Base-by-base conservation (phyloP, 2,888 invertebrate species). In the Tromatobia lineatoria region DNA sequence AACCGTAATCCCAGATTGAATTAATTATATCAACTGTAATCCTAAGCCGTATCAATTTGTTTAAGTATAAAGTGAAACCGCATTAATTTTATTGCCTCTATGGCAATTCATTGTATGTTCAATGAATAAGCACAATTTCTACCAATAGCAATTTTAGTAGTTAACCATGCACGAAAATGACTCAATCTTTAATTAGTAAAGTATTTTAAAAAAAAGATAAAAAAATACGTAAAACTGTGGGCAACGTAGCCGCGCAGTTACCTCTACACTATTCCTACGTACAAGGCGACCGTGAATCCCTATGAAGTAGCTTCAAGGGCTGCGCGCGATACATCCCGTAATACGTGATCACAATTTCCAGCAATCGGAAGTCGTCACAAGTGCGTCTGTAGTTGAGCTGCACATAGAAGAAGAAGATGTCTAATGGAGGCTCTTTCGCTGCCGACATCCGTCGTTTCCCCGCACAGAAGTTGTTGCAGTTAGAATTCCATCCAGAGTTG, bases 281-380 rank as follows among this genome's bases (percentile, higher is more conserved):
- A 8, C 50, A n/a, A 50, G 7, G 25, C 23, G 57, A 13, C 13
- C 15, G 15, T 15, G 50, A 75, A 74, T 54, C 52, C 74, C 70
- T 38, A 42, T 25, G 13, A 74, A 67, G 67, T 23, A 18, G 47
- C 47, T 47, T 11, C 59, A 57, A 23, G 57, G 20, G 29, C 42
- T 67, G 23, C 71, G 29, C 20, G 23, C 64, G 29, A 64, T 47
- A 70, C 29, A 23, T 66, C 50, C 47, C 47, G 25, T 10, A 59
- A 13, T 59, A 18, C 61, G 34, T 29, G 84, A 84, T 87, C 79
- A 86, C 87, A 89, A 91, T 90, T 89, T 88, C 86, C 86, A 88
- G 88, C 90, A 89, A 91, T 90, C 90, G 90, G 90, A 91, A 90
- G 89, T 90, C 88, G 88, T 88, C 88, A 86, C 83, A 61, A 84